These are phyloP conservation scores for Paramuricea clavata DNA, from an alignment of 92 coral and sea anemone genomes.

Conservation along the genomic window DNA sequence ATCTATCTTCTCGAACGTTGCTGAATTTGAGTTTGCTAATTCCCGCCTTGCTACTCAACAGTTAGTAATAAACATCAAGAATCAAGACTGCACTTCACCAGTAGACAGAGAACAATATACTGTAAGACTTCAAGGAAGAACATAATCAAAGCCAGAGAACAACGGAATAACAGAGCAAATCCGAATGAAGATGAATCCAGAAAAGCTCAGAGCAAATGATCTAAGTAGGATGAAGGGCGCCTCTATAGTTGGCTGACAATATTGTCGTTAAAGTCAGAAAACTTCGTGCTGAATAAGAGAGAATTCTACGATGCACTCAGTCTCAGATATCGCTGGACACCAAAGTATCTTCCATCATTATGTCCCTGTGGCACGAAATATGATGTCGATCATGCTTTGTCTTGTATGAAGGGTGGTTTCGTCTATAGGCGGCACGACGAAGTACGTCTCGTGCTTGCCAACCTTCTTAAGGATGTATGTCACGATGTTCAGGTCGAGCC, in stretches of 20 bases:
- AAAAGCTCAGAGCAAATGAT: slow-evolving; percentile 8
- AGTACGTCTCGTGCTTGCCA: too few species aligned
- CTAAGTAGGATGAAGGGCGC: slow-evolving; percentile 6
- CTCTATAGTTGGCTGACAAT: slow-evolving; percentile 12
- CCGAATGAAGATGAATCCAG: not conserved
- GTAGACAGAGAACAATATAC: too few species aligned
- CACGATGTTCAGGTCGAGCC: slow-evolving; percentile 64
- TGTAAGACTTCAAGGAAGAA: not conserved
- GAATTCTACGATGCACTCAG: slow-evolving; percentile 27
- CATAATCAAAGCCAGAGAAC: not conserved
- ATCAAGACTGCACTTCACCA: too few species aligned
- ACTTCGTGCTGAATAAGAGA: not conserved
- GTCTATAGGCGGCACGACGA: slow-evolving; percentile 16
- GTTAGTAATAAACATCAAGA: slow-evolving; percentile 49
- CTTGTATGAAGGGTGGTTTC: slow-evolving; percentile 17
- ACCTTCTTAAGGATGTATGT: slow-evolving; percentile 63
- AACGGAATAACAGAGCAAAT: not conserved
- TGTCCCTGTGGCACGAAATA: slow-evolving; percentile 20
- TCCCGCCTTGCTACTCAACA: slow-evolving; percentile 56
- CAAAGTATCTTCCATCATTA: slow-evolving; percentile 11
- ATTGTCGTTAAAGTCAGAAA: slow-evolving; percentile 12
- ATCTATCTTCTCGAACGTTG: slow-evolving; percentile 53
- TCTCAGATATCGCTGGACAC: slow-evolving; percentile 27
- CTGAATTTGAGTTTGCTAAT: slow-evolving; percentile 56
- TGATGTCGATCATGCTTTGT: slow-evolving; percentile 12